Percentiles rank a stretch among this genome's conserved stretches.
These are phyloP conservation scores for Monarcha castaneiventris DNA, from an alignment of 2,113 vertebrate species.

Conservation along the genomic window DNA sequence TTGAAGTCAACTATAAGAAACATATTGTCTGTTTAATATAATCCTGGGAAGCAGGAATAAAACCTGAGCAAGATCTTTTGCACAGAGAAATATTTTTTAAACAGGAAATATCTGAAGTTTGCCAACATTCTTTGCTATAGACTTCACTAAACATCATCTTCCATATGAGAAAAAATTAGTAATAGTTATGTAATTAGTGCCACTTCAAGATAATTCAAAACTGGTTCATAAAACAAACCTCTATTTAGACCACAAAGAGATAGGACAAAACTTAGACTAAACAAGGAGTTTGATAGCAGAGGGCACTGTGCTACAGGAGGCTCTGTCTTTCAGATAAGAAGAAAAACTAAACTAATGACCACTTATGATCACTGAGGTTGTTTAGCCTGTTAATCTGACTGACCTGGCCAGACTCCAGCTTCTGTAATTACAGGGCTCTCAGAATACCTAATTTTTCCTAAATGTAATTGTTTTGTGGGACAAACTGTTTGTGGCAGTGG, in stretches of 20 bases:
- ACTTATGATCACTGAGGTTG: not conserved
- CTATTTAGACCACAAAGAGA: constrained; percentile 5
- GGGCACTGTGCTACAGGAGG: not conserved
- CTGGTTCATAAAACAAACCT: constrained; percentile 17
- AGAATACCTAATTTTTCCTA: not conserved
- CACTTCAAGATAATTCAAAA: constrained; percentile 21
- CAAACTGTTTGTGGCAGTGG: too few relatives aligned
- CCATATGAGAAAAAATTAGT: constrained; percentile 10
- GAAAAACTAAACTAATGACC: constrained; percentile 17
- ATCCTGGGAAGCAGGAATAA: not conserved
- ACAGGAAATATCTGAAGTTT: constrained; percentile 27
- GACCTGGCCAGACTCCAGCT: not conserved
- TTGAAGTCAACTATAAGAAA: not conserved
- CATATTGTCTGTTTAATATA: not conserved
- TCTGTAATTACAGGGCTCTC: constrained; percentile 6
- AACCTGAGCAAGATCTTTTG: not conserved
- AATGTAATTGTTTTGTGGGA: not conserved
- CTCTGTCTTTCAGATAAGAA: constrained; percentile 33
- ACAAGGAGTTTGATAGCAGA: constrained; percentile 30
- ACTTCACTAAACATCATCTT: constrained; percentile 1
- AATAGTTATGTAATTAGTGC: constrained; percentile 22
- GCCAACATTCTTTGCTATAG: not conserved
- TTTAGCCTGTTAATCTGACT: constrained; percentile 15
- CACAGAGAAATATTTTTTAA: not conserved
- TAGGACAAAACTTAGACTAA: constrained; percentile 51